Conservation (phyloP, 1,140 invertebrate species). For the Anastrepha obliqua region DNA sequence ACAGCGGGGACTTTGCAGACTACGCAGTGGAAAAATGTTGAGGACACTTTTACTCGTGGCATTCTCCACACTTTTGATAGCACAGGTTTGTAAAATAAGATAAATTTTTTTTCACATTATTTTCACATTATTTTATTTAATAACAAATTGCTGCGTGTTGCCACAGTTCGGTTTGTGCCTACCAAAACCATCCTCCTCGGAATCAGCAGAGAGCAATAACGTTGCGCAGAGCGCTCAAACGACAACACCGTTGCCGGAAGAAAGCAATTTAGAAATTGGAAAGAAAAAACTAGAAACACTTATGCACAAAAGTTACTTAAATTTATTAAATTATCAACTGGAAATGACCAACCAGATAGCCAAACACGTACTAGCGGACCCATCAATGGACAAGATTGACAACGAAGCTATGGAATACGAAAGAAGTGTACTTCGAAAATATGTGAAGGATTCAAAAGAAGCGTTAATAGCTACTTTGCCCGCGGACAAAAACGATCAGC, state of each 20-base stretch:
- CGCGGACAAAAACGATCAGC: constrained; percentile 16
- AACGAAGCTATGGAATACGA: background rate
- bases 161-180: background rate
- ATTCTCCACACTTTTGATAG: background rate
- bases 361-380: constrained; percentile 11
- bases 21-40: background rate
- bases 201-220: background rate
- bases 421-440: constrained; percentile 6
- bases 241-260: background rate
- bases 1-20: background rate
- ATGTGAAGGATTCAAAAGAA: constrained; percentile 20
- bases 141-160: background rate
- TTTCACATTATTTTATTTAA: background rate
- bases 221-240: background rate
- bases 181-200: background rate
- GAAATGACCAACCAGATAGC: background rate
- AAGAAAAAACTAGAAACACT: background rate
- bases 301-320: background rate
- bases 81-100: background rate
- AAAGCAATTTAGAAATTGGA: too few species aligned
- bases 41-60: background rate
- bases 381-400: background rate
- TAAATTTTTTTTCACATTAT: background rate
- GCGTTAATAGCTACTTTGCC: background rate
- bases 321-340: constrained; percentile 14